Percentiles rank a stretch among this genome's conserved stretches.
These are phyloP conservation scores for Ceyx cyanopectus DNA, from an alignment of 2,113 vertebrate genomes.

Conservation along the genomic window DNA sequence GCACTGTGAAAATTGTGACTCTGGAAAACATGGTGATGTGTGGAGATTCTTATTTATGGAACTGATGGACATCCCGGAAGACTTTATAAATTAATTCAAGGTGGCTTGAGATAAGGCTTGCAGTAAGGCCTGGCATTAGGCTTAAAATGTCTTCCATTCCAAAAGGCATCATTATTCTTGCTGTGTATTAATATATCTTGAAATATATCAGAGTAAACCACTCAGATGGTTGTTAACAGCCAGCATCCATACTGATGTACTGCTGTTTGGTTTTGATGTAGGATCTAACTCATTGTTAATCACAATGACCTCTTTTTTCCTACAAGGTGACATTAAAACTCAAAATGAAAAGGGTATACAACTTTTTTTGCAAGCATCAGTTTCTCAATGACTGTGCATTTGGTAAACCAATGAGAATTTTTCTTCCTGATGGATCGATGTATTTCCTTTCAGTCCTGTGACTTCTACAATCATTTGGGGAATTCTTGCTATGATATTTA, in stretches of 20 bases:
- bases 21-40: neutral
- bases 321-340: neutral
- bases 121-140: neutral
- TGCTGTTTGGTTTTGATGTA: neutral
- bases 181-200: neutral
- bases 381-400: neutral
- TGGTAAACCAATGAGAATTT: neutral
- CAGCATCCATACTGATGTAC: neutral
- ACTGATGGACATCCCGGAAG: neutral
- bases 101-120: neutral
- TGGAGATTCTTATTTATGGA: neutral
- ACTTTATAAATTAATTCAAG: neutral
- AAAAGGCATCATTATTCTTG: neutral
- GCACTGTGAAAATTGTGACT: neutral
- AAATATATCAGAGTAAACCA: neutral
- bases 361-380: neutral
- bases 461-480: neutral
- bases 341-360: neutral
- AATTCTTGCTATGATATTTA: neutral
- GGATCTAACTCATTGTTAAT: neutral
- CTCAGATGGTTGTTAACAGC: neutral
- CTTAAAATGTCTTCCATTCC: neutral
- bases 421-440: neutral
- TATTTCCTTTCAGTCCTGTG: neutral
- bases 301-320: neutral